Base-by-base conservation (phyloP, 1,140 invertebrate species). In the Zaprionus capensis region DNA sequence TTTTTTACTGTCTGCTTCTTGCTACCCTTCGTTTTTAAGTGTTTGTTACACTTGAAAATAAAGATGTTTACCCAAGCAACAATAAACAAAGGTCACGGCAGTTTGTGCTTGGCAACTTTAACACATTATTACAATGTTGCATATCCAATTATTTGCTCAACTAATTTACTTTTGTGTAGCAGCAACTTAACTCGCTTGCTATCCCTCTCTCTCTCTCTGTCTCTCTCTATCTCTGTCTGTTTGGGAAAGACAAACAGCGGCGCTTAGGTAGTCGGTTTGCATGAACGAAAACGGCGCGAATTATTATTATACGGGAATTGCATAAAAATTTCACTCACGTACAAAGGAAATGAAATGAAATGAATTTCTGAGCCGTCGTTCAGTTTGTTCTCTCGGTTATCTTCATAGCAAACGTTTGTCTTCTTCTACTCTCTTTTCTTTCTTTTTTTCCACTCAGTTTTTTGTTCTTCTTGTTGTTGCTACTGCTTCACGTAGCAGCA, bases 311-410 rank as follows among this genome's bases (percentile, higher is more conserved):
- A 73, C 63, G 20, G 20, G 66, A 84, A 78, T 80, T 84, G 83
- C 69, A 85, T 85, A 80, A 82, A 84, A 77, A 82, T 90, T 83
- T 82, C 55, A 81, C 86, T 90, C 85, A 90, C 85, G 85, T 90
- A 82, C 86, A 80, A 85, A 80, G 85, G 86, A 90, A 90, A 90
- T 90, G 76, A 91, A 87, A 87, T 82, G 78, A 87, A 90, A 90
- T 91, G 85, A 90, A 91, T 90, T 91, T 91, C 79, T 80, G 86
- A 90, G 85, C 86, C 76, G 71, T 59, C 76, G 58, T 59, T 73
- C 70, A 72, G 55, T 69, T 69, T 76, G 74, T 76, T 71, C 85
- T 81, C 68, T 75, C 71, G 76, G 79, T 82, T 87, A 76, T 88
- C 66, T 70, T 66, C 77, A 65, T 79, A 74, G 80, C 34, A 12